Evolutionary conservation across 2,113 vertebrate genomes (phyloP).

Genomic region (Oriolus oriolus): DNA sequence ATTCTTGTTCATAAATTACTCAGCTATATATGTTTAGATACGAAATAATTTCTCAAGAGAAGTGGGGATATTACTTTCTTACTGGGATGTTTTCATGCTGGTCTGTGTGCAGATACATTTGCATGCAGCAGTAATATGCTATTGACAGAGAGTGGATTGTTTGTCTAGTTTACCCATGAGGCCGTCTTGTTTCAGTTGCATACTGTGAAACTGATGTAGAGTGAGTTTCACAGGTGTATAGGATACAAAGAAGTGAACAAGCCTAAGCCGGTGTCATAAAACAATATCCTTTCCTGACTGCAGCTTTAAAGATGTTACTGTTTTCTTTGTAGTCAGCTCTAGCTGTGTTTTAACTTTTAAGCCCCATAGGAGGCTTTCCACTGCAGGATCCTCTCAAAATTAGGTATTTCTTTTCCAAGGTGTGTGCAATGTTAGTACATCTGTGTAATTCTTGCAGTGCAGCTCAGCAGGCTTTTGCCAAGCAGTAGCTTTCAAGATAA

Average conservation of each 20-base stretch:
- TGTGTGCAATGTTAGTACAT: not conserved
- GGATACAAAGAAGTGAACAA: not conserved
- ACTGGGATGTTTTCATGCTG: not conserved
- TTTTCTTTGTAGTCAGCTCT: not conserved
- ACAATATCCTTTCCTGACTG: not conserved
- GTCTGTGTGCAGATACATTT: not conserved
- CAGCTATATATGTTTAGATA: not conserved
- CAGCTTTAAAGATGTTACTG: not conserved
- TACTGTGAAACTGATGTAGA: not conserved
- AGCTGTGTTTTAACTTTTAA: not conserved
- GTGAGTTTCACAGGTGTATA: not conserved
- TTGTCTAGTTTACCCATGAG: not conserved
- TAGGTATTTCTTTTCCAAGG: not conserved
- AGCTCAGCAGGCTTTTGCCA: slow-evolving; percentile 27
- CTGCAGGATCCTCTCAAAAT: not conserved
- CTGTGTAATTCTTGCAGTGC: not conserved
- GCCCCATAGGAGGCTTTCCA: not conserved
- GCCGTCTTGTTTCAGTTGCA: not conserved
- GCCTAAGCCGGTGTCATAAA: not conserved
- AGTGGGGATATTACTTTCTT: not conserved
- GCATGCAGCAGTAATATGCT: not conserved
- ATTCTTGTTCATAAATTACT: not conserved
- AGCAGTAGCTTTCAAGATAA: not conserved
- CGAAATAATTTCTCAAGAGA: not conserved
- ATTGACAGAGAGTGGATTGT: not conserved